These are phyloP conservation scores for Brachynemurus nebulosus DNA, from an alignment of 2,888 invertebrate genomes.

Conservation along the genomic window DNA sequence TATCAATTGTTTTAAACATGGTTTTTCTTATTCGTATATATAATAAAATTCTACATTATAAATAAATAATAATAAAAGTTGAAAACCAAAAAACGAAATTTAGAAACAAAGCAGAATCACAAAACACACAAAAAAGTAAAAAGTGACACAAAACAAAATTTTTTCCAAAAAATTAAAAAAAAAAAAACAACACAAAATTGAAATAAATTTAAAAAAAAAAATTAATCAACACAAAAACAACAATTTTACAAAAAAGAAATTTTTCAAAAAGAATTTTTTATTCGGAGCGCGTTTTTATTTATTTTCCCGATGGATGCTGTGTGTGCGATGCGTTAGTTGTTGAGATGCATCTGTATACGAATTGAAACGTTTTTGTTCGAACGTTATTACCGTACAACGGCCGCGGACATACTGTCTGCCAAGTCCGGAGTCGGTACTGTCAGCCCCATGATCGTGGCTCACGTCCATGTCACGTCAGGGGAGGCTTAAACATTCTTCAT, in stretches of 20 bases:
- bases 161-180: background rate
- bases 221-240: background rate
- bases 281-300: background rate
- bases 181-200: background rate
- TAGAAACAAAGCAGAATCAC: too few relatives aligned
- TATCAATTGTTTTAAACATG: too few relatives aligned
- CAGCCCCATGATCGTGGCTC: slow-evolving; percentile 1
- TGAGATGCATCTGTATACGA: slow-evolving; percentile 1
- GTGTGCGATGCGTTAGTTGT: too few relatives aligned
- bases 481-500: background rate
- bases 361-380: too few relatives aligned
- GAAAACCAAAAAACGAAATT: too few relatives aligned
- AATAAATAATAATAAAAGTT: too few relatives aligned
- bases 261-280: background rate
- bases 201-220: background rate
- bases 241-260: background rate
- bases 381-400: slow-evolving; percentile 1
- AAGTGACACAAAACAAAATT: too few relatives aligned
- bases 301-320: slow-evolving; percentile 1
- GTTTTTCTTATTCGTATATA: too few relatives aligned
- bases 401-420: slow-evolving; percentile 5
- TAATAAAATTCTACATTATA: too few relatives aligned
- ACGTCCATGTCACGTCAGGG: slow-evolving; percentile 1
- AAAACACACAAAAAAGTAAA: too few relatives aligned
- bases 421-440: slow-evolving; percentile 1